Evolutionary conservation across 2,888 invertebrate genomes (phyloP).

Genomic region (Xylota sylvarum): DNA sequence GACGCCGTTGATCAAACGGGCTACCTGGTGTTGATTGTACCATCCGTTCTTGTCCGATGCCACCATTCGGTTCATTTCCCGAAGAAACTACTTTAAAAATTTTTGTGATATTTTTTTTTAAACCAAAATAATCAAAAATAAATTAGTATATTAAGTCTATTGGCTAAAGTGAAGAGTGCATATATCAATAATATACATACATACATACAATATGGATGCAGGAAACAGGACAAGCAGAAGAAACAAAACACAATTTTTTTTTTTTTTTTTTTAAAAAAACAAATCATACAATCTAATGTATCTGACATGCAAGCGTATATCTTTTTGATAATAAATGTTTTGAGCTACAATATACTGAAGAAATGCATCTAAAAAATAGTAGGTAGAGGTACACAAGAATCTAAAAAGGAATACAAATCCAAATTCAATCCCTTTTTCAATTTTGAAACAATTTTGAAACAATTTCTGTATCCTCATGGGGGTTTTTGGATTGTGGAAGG

Average conservation of each 20-base stretch:
- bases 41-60: constrained; percentile 85
- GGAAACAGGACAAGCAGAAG: constrained; percentile 10
- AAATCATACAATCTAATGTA: neutral
- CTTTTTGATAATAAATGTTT: neutral
- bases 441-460: neutral
- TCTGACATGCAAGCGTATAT: constrained; percentile 27
- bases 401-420: neutral
- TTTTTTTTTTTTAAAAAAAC: too few relatives aligned
- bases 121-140: constrained; percentile 17
- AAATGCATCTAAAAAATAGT: neutral
- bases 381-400: too few relatives aligned
- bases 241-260: neutral
- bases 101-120: constrained; percentile 8
- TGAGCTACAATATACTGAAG: neutral
- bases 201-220: neutral
- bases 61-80: constrained; percentile 79
- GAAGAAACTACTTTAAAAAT: constrained; percentile 53
- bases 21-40: constrained; percentile 90
- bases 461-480: neutral
- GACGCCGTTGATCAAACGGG: constrained; percentile 88
- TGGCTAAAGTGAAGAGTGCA: neutral
- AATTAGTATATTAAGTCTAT: constrained; percentile 1
- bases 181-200: neutral
- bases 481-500: neutral
- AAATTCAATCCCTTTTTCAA: neutral